Base-by-base conservation (phyloP, 2,888 invertebrate species). In the Plemyria rubiginata region DNA sequence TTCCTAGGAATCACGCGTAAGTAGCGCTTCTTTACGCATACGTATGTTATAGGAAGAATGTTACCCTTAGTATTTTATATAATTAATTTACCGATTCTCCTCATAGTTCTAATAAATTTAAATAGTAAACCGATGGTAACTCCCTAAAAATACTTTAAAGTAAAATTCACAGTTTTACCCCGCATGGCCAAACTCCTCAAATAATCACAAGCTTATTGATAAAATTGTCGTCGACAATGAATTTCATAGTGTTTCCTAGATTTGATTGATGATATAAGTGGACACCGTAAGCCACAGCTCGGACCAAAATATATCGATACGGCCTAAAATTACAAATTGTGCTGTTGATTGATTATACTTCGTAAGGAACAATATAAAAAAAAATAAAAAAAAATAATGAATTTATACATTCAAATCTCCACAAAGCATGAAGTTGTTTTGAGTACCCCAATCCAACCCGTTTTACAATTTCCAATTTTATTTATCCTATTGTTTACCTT, bases 1-100 rank as follows among this genome's bases (percentile, higher is more conserved):
- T 91, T 88, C 80, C 91, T 93, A 93, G 93, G 93, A 93, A 93
- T 88, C 93, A 93, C 90, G 93, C 92, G 93, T 93, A 89, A 93
- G 93, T 93, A 84, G 82, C 79, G 77, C 77, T 75, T 70, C 73
- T 71, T 56, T 69, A 74, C 77, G 75, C 76, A 82, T 80, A 83
- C 77, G 88, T 89, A 88, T 86, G 85, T 85, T 79, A 65, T 80
- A 77, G 78, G 76, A 81, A 78, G 82, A 86, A 85, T 88, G 85
- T 81, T 72, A 79, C 88, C 88, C 79, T 83, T 86, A 87, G 85
- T 81, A 79, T 80, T 84, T 80, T 74, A 16, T 16, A 66, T 64
- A 73, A 71, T 64, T 68, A 74, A 74, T 73, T 73, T 71, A 71
- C 72, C 74, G 73, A 70, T 70, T 68, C 72, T 71, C 76, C 73